phyloP scores from a whole-genome alignment of 2,113 vertebrate genomes.

The Datnioides undecimradiatus region DNA sequence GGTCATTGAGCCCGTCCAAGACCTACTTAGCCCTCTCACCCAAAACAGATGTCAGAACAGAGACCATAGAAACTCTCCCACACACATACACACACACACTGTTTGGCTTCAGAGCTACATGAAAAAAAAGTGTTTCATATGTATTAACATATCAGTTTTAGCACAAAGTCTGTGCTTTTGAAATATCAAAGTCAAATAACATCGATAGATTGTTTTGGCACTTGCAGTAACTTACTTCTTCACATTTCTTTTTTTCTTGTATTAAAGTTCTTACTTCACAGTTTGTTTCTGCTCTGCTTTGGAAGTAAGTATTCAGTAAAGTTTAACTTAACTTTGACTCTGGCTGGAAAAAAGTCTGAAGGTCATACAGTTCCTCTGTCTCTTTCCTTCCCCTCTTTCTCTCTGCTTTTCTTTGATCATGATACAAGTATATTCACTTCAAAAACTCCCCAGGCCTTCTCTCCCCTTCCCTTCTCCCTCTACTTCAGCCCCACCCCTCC shows the following conservation, averaged over 20 bases:
- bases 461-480: slow-evolving; percentile 32
- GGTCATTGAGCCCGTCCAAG: slow-evolving; percentile 57
- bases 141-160: neutral
- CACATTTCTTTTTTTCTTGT: neutral
- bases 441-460: slow-evolving; percentile 52
- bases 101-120: neutral
- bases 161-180: neutral
- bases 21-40: slow-evolving; percentile 65
- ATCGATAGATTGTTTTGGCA: neutral
- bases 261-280: neutral
- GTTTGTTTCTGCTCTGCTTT: neutral
- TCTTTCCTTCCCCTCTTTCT: slow-evolving; percentile 24
- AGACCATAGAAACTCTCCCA: neutral
- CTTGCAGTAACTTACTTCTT: slow-evolving; percentile 5
- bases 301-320: neutral
- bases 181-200: neutral
- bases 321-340: slow-evolving; percentile 28
- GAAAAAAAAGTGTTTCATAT: neutral
- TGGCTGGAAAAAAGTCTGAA: slow-evolving; percentile 44
- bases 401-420: slow-evolving; percentile 53
- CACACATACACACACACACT: slow-evolving; percentile 17
- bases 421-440: slow-evolving; percentile 51
- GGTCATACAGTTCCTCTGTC: slow-evolving; percentile 35
- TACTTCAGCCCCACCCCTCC: slow-evolving; percentile 16
- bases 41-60: slow-evolving; percentile 67